Conservation (phyloP, 2,888 invertebrate species). For the Acanthococcus lagerstroemiae region DNA sequence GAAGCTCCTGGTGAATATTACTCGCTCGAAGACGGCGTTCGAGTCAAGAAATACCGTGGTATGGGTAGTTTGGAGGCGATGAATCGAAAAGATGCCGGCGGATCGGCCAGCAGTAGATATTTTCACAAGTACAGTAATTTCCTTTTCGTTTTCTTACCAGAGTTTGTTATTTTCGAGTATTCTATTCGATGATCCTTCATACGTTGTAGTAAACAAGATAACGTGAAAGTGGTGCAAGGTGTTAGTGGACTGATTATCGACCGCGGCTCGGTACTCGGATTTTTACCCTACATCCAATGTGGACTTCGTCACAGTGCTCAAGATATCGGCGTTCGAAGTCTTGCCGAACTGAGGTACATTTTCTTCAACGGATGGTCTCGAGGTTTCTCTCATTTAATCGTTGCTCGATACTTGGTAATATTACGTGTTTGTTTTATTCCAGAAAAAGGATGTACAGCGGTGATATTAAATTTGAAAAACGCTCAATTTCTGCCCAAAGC, state of each 20-base stretch:
- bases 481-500: conserved; percentile 88
- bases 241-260: conserved; percentile 97
- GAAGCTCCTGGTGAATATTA: conserved; percentile 99
- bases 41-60: conserved; percentile 95
- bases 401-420: too few relatives aligned
- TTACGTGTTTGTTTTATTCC: too few relatives aligned
- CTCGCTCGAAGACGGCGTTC: conserved; percentile 86
- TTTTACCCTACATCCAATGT: conserved; percentile 88
- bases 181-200: background rate
- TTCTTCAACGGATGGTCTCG: too few relatives aligned
- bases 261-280: conserved; percentile 91
- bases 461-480: conserved; percentile 86
- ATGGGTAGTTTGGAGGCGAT: conserved; percentile 99
- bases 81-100: conserved; percentile 80
- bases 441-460: conserved; percentile 73
- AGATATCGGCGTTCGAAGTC: conserved; percentile 78
- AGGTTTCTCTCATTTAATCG: too few relatives aligned
- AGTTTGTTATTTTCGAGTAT: background rate
- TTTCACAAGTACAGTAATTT: conserved; percentile 30
- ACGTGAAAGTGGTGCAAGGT: conserved; percentile 91
- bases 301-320: conserved; percentile 96
- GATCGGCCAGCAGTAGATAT: conserved; percentile 57
- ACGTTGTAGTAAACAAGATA: background rate
- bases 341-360: conserved; percentile 50
- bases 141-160: too few relatives aligned